A percentile compares a stretch with the other conserved stretches of the same genome.
Evolutionary conservation across 1,140 invertebrate genomes (phyloP).

Genomic region (Drosophila ohnishii): DNA sequence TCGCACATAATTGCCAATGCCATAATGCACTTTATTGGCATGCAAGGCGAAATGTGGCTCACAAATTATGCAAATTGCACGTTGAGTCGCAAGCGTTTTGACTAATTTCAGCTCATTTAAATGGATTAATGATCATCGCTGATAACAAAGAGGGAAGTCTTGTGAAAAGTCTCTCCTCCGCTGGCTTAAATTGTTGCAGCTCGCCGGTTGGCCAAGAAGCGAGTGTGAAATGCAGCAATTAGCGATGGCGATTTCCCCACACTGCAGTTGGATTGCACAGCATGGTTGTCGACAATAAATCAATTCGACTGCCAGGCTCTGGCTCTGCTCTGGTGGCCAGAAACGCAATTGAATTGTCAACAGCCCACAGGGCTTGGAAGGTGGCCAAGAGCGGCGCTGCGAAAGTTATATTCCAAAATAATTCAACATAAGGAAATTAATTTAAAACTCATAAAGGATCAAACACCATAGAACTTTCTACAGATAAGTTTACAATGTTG

Average conservation of each 20-base stretch:
- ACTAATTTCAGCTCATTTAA: conserved; percentile 64
- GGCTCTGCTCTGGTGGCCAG: background rate
- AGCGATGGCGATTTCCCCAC: conserved; percentile 24
- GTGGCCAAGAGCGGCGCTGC: background rate
- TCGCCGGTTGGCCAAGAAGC: conserved; percentile 34
- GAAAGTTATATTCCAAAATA: background rate
- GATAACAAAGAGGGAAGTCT: conserved; percentile 49
- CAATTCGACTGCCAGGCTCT: conserved; percentile 14
- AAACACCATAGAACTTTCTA: background rate
- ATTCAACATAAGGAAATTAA: no score
- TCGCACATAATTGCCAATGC: conserved; percentile 64
- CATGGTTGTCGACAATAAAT: conserved; percentile 28
- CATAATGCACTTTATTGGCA: conserved; percentile 68
- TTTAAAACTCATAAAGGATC: background rate
- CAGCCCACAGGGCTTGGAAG: conserved; percentile 3
- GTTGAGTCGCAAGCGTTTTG: conserved; percentile 55
- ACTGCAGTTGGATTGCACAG: conserved; percentile 22
- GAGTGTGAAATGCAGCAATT: conserved; percentile 39
- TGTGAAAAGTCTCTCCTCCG: conserved; percentile 31
- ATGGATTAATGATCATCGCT: conserved; percentile 52
- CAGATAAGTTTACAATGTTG: no score
- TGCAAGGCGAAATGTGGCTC: conserved; percentile 48
- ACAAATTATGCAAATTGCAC: conserved; percentile 62
- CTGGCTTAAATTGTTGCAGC: conserved; percentile 27
- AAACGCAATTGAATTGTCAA: conserved; percentile 36